These are phyloP conservation scores for Psophia crepitans DNA, from an alignment of 2,113 vertebrate species.

Conservation along the genomic window DNA sequence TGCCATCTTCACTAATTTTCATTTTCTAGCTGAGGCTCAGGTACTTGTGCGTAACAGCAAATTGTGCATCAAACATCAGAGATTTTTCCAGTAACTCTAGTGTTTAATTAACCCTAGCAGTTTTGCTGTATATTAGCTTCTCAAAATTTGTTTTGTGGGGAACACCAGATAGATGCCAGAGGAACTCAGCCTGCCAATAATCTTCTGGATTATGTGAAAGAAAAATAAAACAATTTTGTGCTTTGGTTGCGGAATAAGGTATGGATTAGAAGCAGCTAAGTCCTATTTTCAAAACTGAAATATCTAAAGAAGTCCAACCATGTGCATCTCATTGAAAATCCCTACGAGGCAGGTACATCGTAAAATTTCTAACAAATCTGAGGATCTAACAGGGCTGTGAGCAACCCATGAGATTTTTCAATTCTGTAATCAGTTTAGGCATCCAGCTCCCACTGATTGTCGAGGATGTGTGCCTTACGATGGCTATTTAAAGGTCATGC, in stretches of 20 bases:
- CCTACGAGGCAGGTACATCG: neutral
- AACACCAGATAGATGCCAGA: neutral
- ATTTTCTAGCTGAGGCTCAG: neutral
- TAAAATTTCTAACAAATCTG: neutral
- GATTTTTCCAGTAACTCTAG: neutral
- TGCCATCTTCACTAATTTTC: neutral
- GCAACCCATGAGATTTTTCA: neutral
- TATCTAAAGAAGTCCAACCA: neutral
- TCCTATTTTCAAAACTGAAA: neutral
- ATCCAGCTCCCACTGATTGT: neutral
- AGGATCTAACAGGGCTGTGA: neutral
- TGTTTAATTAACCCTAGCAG: neutral
- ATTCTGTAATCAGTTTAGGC: neutral
- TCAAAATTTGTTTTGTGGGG: neutral
- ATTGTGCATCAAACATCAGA: neutral
- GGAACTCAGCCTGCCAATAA: neutral
- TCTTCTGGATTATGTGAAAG: neutral
- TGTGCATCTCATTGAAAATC: neutral
- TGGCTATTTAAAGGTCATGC: neutral
- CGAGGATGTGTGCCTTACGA: neutral
- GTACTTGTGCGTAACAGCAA: neutral
- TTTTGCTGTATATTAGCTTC: neutral
- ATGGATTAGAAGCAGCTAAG: neutral
- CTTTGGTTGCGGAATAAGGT: neutral
- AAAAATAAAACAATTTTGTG: neutral